phyloP scores from a whole-genome alignment of 2,797 vertebrate genomes.

The Takifugu ocellatus region DNA sequence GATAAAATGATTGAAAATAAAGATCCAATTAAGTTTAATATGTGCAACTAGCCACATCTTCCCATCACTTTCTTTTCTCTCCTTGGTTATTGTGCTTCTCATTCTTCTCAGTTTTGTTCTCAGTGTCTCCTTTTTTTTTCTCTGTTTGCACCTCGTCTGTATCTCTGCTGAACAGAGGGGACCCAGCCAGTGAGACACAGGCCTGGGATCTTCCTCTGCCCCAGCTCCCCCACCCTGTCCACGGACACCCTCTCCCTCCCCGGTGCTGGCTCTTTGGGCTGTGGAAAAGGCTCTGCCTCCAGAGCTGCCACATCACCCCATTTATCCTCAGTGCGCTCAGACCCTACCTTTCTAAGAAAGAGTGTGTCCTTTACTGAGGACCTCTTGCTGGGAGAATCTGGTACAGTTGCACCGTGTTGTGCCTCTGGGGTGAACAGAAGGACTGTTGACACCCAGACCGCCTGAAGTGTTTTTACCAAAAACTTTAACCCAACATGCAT shows the following conservation, averaged over 20 bases:
- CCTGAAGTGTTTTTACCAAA: constrained; percentile 13
- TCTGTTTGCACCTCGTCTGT: constrained; percentile 63
- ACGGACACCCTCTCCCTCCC: constrained; percentile 82
- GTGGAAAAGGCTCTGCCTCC: constrained; percentile 62
- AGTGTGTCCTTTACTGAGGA: constrained; percentile 96
- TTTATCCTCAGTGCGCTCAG: constrained; percentile 82
- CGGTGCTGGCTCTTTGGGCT: constrained; percentile 79
- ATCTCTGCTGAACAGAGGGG: constrained; percentile 74
- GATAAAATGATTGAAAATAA: background rate
- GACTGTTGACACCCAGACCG: constrained; percentile 7
- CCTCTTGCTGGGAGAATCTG: constrained; percentile 92
- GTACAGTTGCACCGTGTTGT: constrained; percentile 86
- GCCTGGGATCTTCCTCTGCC: constrained; percentile 87
- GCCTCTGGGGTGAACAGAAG: constrained; percentile 36
- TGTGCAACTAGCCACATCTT: constrained; percentile 2
- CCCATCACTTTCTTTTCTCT: constrained; percentile 11
- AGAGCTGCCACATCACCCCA: constrained; percentile 77
- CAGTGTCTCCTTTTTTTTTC: constrained; percentile 71
- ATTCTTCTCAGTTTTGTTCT: constrained; percentile 49
- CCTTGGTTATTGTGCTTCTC: constrained; percentile 24
- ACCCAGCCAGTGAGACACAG: constrained; percentile 70
- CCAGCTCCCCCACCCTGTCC: constrained; percentile 88
- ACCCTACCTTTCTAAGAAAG: constrained; percentile 92
- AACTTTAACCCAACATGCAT: constrained; percentile 27
- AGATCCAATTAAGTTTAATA: background rate